Evolutionary conservation across 2,888 invertebrate species (phyloP).

Genomic region (Danaus chrysippus): DNA sequence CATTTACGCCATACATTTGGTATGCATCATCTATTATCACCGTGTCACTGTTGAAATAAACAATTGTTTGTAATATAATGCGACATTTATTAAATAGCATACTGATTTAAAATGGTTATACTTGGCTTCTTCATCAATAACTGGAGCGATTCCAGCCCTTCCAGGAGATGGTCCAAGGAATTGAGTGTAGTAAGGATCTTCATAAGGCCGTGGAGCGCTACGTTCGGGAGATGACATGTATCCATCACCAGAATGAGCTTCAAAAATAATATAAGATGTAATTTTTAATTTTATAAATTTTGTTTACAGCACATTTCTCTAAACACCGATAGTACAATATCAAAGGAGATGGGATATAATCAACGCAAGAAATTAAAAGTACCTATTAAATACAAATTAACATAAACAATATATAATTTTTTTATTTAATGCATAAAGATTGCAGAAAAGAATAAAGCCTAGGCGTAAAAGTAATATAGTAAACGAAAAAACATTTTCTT

Average conservation of each 20-base stretch:
- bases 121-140: conserved; percentile 95
- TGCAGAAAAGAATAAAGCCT: not conserved
- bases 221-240: conserved; percentile 94
- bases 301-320: conserved; percentile 7
- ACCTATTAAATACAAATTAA: conserved; percentile 3
- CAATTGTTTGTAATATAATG: not conserved
- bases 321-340: conserved; percentile 8
- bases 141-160: conserved; percentile 86
- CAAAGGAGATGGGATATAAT: not conserved
- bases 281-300: not conserved
- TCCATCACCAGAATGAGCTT: conserved; percentile 74
- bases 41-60: conserved; percentile 48
- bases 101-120: conserved; percentile 40
- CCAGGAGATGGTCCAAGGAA: conserved; percentile 84
- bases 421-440: not conserved
- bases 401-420: conserved; percentile 6
- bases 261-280: not conserved
- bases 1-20: conserved; percentile 61
- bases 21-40: conserved; percentile 65
- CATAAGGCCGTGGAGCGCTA: conserved; percentile 85
- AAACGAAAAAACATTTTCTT: no score
- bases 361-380: not conserved
- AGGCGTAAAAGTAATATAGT: not conserved
- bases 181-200: conserved; percentile 92
- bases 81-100: not conserved